Base-by-base conservation (phyloP, 37 sponge, comb jelly and placozoan genomes). In the Dysidea cf. avara region DNA sequence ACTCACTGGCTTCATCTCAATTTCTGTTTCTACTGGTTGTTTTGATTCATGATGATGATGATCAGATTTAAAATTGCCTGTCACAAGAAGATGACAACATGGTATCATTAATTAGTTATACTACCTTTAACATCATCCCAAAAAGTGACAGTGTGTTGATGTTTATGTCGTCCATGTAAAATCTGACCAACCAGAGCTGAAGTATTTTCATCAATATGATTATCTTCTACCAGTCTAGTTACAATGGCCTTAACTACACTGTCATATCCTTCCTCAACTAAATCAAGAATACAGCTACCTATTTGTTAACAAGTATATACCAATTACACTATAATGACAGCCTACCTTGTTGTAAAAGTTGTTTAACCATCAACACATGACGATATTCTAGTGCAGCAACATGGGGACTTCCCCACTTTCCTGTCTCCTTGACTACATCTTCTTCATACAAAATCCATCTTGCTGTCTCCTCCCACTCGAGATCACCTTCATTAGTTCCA, bases 401-500 rank as follows among this genome's bases (percentile, higher is more conserved):
- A 51, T 89, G 93, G 0, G 97, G 97, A 22, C 80, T 74, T 1
- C 94, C 87, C 90, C 94, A 96, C 56, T 81, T 76, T 21, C 90
- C 86, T 32, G 71, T 87, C 36, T 72, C 91, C 11, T 82, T 33
- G 31, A 93, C 87, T 37, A 96, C 87, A 46, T 96, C 97, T 68
- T 96, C 91, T 53, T 94, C 95, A 71, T 81, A 94, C 66, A 90
- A 86, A 29, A 94, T 94, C 94, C 94, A 94, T 29, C 63, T 24
- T 16, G 95, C 95, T 32, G 95, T 94, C 63, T 94, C 95, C 56
- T 83, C 83, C 95, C 95, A 90, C 62, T 84, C 93, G 71, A 80
- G 24, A 18, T 62, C 77, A 17, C 53, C 67, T 11, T 64, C 39
- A 30, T 43, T 17, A 6, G 52, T 3, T 24, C 33, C 58, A 13